Evolutionary conservation across 2,113 vertebrate species (phyloP).

Genomic region (Sprattus sprattus): DNA sequence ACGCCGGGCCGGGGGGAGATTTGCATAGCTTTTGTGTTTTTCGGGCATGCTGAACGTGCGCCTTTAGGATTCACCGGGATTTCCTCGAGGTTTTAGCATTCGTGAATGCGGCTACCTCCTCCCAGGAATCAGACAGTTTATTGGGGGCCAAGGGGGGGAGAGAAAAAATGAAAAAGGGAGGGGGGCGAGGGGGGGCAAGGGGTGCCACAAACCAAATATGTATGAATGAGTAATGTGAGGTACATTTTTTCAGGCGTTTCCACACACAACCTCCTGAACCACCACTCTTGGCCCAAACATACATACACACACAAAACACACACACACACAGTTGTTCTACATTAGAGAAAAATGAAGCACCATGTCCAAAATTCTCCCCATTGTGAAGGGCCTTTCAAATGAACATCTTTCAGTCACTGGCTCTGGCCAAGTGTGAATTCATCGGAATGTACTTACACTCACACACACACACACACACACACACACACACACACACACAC

Average conservation of each 20-base stretch:
- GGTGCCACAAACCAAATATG: slow-evolving; percentile 57
- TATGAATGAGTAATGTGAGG: neutral
- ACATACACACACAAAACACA: neutral
- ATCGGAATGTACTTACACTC: neutral
- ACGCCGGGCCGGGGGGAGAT: slow-evolving; percentile 67
- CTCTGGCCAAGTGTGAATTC: neutral
- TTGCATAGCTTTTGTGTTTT: slow-evolving; percentile 75
- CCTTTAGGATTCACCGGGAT: slow-evolving; percentile 71
- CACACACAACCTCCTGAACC: neutral
- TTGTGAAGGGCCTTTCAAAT: neutral
- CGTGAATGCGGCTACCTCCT: slow-evolving; percentile 73
- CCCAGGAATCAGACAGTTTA: slow-evolving; percentile 70
- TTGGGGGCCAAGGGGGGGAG: slow-evolving; percentile 63
- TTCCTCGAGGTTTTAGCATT: slow-evolving; percentile 69
- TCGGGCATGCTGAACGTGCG: slow-evolving; percentile 67
- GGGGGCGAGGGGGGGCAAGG: slow-evolving; percentile 53
- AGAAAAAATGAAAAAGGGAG: neutral
- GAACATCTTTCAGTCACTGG: neutral
- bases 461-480: neutral
- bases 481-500: neutral
- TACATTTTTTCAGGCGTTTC: neutral
- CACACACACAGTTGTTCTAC: slow-evolving; percentile 33
- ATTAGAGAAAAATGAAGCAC: neutral
- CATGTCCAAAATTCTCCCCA: neutral
- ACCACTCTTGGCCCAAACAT: neutral